Base-by-base conservation (phyloP, 2,888 invertebrate species). In the Chrysopilus asiliformis region DNA sequence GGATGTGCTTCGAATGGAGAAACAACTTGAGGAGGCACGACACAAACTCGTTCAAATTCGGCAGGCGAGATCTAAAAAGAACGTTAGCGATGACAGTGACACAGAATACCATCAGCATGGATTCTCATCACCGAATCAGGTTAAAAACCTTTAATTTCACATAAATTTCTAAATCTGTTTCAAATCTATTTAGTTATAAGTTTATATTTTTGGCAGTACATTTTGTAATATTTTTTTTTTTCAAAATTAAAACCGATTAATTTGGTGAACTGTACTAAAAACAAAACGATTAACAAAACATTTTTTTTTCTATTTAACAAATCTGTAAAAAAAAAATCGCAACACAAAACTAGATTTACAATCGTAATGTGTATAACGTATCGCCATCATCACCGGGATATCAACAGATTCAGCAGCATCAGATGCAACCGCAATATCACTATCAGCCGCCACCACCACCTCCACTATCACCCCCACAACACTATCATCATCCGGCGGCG, bases 1-100 rank as follows among this genome's bases (percentile, higher is more conserved):
- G 0, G 86, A 87, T 54, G 93, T 98, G 2, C 70, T 95, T 38
- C 76, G 89, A 51, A 95, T 95, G 55, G 97, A 98, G 62, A 76
- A 83, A 46, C 87, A 95, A 66, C 64, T 98, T 38, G 87, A 89
- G 48, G 89, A 89, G 53, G 98, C 98, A 0, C 71, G 95, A 32
- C 82, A 83, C 24, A 76, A 86, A 37, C 70, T 98, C 36, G 87
- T 86, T 2, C 85, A 85, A 29, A 89, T 98, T 53, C 72, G 94
- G 6, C 89, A 91, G 53, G 91, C 91, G 20, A 89, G 93, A 56
- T 94, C 95, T 60, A 81, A 79, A 39, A 73, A 75, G 45, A 70
- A 73, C 3, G 70, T 72, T 1, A 60, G 60, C 2, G 63, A 63
- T 29, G 83, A 83, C 26, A 76, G 77, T 4, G 79, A 80, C 47